Conservation (phyloP, 1,140 invertebrate species). For the Trialeurodes vaporariorum region DNA sequence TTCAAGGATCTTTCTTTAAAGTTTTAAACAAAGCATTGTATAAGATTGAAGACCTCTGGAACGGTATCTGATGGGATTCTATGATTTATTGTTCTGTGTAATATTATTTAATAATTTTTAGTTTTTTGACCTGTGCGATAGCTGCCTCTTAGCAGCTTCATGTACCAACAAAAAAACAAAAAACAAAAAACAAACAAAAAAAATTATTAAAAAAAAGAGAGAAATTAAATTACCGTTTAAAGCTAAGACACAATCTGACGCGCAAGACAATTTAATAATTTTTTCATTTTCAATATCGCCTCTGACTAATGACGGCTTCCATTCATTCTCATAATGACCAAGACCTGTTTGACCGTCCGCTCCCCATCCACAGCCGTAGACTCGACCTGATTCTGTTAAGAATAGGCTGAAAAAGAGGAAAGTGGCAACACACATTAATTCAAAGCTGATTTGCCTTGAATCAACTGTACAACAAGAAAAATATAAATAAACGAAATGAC, state of each 20-base stretch:
- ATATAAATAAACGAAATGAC: neutral
- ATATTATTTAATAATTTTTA: too few relatives aligned
- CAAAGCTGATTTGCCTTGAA: neutral
- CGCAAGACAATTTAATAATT: slow-evolving; percentile 66
- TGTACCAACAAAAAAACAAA: too few relatives aligned
- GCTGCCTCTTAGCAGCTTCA: too few relatives aligned
- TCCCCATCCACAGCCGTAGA: slow-evolving; percentile 86
- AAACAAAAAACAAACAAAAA: too few relatives aligned
- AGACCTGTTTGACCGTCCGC: slow-evolving; percentile 90
- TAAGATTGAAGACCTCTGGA: too few relatives aligned
- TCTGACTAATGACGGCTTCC: slow-evolving; percentile 45
- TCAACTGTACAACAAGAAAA: slow-evolving; percentile 3
- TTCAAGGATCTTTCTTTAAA: too few relatives aligned
- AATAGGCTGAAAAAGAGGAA: slow-evolving; percentile 52
- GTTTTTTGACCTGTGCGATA: too few relatives aligned
- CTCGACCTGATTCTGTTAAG: slow-evolving; percentile 61
- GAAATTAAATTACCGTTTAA: slow-evolving; percentile 53
- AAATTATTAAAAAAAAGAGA: slow-evolving; percentile 10
- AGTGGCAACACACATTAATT: slow-evolving; percentile 6
- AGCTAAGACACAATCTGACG: slow-evolving; percentile 79
- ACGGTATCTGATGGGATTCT: too few relatives aligned
- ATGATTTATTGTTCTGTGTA: too few relatives aligned
- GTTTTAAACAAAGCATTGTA: too few relatives aligned
- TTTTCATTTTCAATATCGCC: slow-evolving; percentile 76
- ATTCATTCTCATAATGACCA: slow-evolving; percentile 46